Conservation (phyloP, 2,113 vertebrate genomes). For the Vidua macroura region DNA sequence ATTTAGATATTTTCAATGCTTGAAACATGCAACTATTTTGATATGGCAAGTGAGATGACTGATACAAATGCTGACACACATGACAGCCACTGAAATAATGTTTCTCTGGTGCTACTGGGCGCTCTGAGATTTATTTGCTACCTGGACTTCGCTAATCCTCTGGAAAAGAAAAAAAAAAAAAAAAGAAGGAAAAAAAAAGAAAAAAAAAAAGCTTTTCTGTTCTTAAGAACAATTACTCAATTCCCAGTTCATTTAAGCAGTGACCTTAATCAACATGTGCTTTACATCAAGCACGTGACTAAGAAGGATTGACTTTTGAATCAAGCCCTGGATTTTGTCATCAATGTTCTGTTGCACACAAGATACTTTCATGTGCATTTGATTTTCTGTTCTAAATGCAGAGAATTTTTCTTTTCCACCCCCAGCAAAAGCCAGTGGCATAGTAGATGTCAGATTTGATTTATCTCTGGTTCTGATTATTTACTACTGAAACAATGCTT, state of each 20-base stretch:
- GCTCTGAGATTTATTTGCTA: not conserved
- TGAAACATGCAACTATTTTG: not conserved
- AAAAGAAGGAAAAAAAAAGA: too few species aligned
- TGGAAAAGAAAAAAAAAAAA: not conserved
- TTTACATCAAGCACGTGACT: not conserved
- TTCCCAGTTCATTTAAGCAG: not conserved
- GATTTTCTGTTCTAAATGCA: slow-evolving; percentile 11
- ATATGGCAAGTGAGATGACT: not conserved
- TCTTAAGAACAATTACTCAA: not conserved
- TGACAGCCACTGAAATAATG: not conserved
- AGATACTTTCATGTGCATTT: not conserved
- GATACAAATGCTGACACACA: not conserved
- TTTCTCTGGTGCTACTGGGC: not conserved
- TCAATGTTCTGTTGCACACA: not conserved
- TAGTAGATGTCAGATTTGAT: slow-evolving; percentile 15
- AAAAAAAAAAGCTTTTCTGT: not conserved
- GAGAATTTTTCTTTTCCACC: not conserved
- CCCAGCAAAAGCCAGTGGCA: not conserved
- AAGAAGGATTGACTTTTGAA: slow-evolving; percentile 9
- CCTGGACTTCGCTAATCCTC: not conserved
- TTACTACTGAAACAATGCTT: slow-evolving; percentile 21
- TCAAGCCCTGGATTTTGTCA: not conserved
- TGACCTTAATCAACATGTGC: slow-evolving; percentile 1
- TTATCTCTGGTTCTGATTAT: slow-evolving; percentile 37
- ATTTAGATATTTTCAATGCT: not conserved